Conservation (phyloP, 2,113 vertebrate species). For the Oxyruncus cristatus region DNA sequence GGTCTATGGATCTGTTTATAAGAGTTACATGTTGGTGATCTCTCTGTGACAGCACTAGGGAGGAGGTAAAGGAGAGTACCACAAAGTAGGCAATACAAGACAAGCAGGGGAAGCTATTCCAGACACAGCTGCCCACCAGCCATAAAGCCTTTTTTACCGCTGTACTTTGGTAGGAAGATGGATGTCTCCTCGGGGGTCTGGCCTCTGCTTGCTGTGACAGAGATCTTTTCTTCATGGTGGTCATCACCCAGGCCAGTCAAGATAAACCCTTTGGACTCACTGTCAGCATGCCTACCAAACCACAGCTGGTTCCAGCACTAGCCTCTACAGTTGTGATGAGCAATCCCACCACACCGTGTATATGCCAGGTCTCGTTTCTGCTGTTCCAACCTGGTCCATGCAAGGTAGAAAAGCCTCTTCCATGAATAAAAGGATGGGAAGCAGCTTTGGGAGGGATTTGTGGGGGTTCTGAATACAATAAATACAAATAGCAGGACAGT, state of each 20-base stretch:
- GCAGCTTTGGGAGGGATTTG: not conserved
- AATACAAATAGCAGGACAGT: not conserved
- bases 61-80: not conserved
- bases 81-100: not conserved
- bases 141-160: not conserved
- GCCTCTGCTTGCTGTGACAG: not conserved
- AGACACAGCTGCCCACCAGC: not conserved
- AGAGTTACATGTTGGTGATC: conserved; percentile 13
- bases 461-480: not conserved
- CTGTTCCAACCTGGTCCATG: not conserved
- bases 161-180: not conserved
- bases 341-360: accelerated
- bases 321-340: accelerated
- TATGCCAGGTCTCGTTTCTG: not conserved
- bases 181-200: not conserved
- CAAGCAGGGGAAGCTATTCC: not conserved
- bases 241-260: not conserved
- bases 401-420: not conserved
- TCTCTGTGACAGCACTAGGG: conserved; percentile 30
- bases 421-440: not conserved
- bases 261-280: not conserved
- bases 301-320: not conserved
- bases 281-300: not conserved
- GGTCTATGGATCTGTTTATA: conserved; percentile 53
- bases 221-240: not conserved